These are phyloP conservation scores for Geococcyx californianus DNA, from an alignment of 2,113 vertebrate species.

Conservation along the genomic window DNA sequence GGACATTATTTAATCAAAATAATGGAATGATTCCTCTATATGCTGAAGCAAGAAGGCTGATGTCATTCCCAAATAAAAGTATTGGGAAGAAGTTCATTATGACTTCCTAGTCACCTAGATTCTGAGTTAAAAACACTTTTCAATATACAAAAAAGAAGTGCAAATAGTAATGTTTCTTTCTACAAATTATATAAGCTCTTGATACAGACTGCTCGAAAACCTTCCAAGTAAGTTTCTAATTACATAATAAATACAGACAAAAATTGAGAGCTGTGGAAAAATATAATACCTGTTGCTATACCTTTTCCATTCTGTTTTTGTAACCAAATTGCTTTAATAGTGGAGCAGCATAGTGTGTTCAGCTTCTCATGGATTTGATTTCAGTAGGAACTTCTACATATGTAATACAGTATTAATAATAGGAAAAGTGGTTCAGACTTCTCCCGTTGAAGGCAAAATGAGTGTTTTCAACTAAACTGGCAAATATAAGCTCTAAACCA, in stretches of 20 bases:
- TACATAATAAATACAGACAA: neutral
- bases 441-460: neutral
- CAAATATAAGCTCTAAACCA: neutral
- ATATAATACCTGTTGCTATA: neutral
- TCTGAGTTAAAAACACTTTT: neutral
- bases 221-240: neutral
- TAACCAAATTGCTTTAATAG: neutral
- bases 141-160: neutral
- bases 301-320: neutral
- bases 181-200: neutral
- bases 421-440: neutral
- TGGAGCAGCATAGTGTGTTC: neutral
- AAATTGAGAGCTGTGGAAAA: neutral
- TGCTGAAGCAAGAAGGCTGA: neutral
- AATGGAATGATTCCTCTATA: neutral
- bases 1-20: neutral
- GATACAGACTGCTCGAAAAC: neutral
- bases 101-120: neutral
- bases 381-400: neutral
- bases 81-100: neutral
- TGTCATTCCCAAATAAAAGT: neutral
- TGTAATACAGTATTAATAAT: neutral
- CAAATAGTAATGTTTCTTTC: neutral
- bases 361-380: neutral
- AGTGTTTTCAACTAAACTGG: neutral